Percentiles rank a stretch among this genome's conserved stretches.
phyloP scores from a whole-genome alignment of 1,140 invertebrate genomes.

The Cepaea nemoralis region DNA sequence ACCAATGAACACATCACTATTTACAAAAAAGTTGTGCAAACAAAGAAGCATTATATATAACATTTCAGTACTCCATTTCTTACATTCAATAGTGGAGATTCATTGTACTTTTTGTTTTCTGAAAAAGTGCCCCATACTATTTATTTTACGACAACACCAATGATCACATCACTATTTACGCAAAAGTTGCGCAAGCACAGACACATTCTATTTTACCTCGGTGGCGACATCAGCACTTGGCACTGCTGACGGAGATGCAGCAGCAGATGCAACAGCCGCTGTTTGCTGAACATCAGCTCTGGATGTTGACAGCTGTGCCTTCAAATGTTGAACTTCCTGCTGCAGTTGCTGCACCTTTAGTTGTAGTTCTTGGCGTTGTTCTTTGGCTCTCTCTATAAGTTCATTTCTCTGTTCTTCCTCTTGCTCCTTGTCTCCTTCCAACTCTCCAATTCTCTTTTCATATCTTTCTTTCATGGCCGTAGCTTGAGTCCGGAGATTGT shows the following conservation, averaged over 20 bases:
- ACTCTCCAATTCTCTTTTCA: constrained; percentile 64
- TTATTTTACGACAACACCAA: no score
- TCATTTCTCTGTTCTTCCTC: constrained; percentile 43
- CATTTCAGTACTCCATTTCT: no score
- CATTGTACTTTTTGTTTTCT: no score
- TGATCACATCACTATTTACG: no score
- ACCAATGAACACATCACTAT: no score
- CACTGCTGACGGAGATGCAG: constrained; percentile 9
- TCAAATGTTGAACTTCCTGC: constrained; percentile 42
- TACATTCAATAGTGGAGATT: no score
- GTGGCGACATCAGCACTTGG: constrained; percentile 44
- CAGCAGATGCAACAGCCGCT: constrained; percentile 8
- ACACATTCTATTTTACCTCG: constrained; percentile 45
- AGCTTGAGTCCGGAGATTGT: constrained; percentile 63
- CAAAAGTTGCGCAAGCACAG: no score
- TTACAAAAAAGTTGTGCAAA: no score
- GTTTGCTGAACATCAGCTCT: constrained; percentile 26
- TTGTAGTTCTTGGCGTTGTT: constrained; percentile 40
- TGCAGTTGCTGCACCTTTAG: constrained; percentile 37
- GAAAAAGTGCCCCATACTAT: no score
- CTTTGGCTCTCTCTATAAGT: constrained; percentile 39
- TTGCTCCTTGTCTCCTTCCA: constrained; percentile 60
- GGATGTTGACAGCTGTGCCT: constrained; percentile 35
- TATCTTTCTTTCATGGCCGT: constrained; percentile 67
- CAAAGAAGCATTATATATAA: no score